Percentiles rank a stretch among this genome's conserved stretches.
phyloP scores from a whole-genome alignment of 2,797 vertebrate species.

The Malurus splendens region DNA sequence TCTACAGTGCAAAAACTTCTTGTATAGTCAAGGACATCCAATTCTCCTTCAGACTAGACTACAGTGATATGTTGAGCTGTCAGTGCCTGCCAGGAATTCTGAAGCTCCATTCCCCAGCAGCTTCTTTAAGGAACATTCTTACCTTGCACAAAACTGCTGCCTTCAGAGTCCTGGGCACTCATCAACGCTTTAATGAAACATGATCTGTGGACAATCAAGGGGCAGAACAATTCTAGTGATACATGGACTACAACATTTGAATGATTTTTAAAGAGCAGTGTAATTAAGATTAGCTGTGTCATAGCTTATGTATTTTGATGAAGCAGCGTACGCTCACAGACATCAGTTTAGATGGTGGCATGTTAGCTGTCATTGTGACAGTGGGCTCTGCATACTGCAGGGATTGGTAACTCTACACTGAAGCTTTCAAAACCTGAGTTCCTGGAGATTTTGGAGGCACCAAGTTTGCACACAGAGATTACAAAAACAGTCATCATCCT shows the following conservation, averaged over 20 bases:
- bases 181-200: constrained; percentile 18
- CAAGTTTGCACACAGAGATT: neutral
- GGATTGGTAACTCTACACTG: neutral
- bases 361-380: neutral
- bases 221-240: neutral
- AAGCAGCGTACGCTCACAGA: neutral
- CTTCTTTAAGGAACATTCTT: constrained; percentile 33
- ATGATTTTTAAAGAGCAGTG: neutral
- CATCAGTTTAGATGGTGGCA: neutral
- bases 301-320: neutral
- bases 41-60: neutral
- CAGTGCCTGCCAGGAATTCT: neutral
- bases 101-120: neutral
- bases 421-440: neutral
- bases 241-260: neutral
- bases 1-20: neutral
- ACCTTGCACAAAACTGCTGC: constrained; percentile 43
- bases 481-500: neutral
- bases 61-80: neutral
- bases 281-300: neutral
- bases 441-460: neutral
- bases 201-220: neutral
- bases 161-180: neutral
- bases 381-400: neutral
- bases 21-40: neutral